Evolutionary conservation across 2,113 vertebrate species (phyloP), one percentile per base, ranked within the genome.

Genomic region (Indri indri): DNA sequence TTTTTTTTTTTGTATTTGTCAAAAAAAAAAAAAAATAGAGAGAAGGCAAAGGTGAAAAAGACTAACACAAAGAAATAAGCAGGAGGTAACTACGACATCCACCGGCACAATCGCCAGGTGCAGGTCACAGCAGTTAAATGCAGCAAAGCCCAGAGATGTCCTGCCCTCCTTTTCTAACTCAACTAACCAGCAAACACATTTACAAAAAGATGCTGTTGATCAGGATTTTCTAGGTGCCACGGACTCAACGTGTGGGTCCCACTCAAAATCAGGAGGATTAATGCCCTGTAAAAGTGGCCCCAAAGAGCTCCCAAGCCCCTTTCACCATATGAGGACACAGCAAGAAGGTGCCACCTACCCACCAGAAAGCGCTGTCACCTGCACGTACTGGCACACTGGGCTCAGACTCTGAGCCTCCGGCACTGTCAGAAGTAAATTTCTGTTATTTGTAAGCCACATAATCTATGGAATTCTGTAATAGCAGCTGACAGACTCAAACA

Each of bases 31-130:
- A 37, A 42, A 74, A 74, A 9, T 6, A 47, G 3, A 50, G 13
- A n/a, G 45, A 47, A 65, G n/a, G 25, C 52, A 71, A 81, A 32
- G 42, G 63, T 4, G 7, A 76, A 45, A 37, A 88, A 34, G 22
- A 27, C 18, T 0, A 32, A 61, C 22, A 81, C 0, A 2, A 63
- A 81, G 40, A 73, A 45, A 18, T 27, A 5, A 76, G 52, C 10
- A 7, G 14, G 37, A 52, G 14, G 11, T 0, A 13, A 16, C 20
- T 0, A 0, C 32, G 76, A 71, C 37, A 22, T 22, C 42, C 20
- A 0, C 0, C 0, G 5, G 13, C 63, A 6, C 5, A 2, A 34
- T 2, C 3, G 13, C 22, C 5, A 61, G 34, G 0, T 1, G 4
- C 3, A 27, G 47, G 42, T 45, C 61, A 45, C 22, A 5, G 27